Conservation (phyloP, 23 tunicate species). For the Halocynthia roretzi region DNA sequence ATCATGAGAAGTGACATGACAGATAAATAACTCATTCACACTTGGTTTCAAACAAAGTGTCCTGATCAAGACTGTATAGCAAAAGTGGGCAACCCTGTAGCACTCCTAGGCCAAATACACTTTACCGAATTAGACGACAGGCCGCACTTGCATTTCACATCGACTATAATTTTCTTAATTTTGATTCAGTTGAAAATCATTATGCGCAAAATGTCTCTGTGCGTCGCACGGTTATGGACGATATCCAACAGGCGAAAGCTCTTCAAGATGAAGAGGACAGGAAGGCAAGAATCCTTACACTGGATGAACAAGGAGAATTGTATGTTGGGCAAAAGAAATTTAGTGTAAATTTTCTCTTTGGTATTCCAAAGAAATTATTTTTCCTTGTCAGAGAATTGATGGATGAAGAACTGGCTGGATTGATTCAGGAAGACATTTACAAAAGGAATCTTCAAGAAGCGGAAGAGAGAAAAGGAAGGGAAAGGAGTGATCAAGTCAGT, state of each 20-base stretch:
- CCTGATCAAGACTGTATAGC: background rate
- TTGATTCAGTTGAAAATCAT: slow-evolving; percentile 61
- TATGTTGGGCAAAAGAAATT: background rate
- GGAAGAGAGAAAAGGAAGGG: slow-evolving; percentile 42
- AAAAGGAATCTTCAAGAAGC: slow-evolving; percentile 31
- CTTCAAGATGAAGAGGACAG: slow-evolving; percentile 81
- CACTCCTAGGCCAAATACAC: no score
- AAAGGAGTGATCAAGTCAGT: slow-evolving; percentile 43
- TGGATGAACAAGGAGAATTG: slow-evolving; percentile 72
- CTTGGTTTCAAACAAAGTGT: background rate
- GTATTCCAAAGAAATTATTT: background rate
- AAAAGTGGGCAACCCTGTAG: no score
- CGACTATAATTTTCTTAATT: background rate
- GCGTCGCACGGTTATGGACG: slow-evolving; percentile 57
- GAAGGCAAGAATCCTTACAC: slow-evolving; percentile 55
- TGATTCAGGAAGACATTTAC: slow-evolving; percentile 37
- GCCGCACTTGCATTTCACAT: no score
- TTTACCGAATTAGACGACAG: no score
- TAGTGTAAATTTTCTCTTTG: background rate
- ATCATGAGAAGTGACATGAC: background rate
- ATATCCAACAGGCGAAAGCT: slow-evolving; percentile 52
- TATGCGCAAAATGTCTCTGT: slow-evolving; percentile 51
- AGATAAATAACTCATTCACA: background rate
- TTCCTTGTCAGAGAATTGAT: slow-evolving; percentile 32
- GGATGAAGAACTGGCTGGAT: slow-evolving; percentile 68